Percentiles rank a stretch among this genome's conserved stretches.
Evolutionary conservation across 2,888 invertebrate species (phyloP).

Genomic region (Xestobium rufovillosum): DNA sequence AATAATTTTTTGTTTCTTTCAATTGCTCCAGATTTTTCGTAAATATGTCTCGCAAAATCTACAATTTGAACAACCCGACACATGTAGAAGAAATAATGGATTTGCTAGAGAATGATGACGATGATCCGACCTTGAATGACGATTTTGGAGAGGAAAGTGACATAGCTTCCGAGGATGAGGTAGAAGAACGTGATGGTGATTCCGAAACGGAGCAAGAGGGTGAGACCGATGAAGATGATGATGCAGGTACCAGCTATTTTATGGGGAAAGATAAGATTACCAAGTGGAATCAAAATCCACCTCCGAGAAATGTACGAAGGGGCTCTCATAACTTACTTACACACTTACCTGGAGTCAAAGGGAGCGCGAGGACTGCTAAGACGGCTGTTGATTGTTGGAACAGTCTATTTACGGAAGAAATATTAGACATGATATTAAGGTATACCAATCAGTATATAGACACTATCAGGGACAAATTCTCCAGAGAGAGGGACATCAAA

Average conservation of each 20-base stretch:
- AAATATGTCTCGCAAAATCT: constrained; percentile 2
- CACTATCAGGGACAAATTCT: too few relatives aligned
- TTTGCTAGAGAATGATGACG: constrained; percentile 1
- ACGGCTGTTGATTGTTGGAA: too few relatives aligned
- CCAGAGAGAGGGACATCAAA: too few relatives aligned
- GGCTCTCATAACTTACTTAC: constrained; percentile 15
- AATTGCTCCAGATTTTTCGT: constrained; percentile 3
- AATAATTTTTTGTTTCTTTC: constrained; percentile 2
- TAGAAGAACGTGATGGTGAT: constrained; percentile 15
- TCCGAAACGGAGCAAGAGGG: constrained; percentile 9
- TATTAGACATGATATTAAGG: too few relatives aligned
- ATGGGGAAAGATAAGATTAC: too few relatives aligned
- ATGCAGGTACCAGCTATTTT: too few relatives aligned
- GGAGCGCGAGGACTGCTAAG: constrained; percentile 14
- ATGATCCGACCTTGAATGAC: constrained; percentile 3
- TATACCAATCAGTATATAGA: too few relatives aligned
- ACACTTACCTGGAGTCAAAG: constrained; percentile 17
- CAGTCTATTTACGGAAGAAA: too few relatives aligned
- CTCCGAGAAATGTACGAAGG: constrained; percentile 10
- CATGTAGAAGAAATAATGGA: constrained; percentile 3
- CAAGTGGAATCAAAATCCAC: too few relatives aligned
- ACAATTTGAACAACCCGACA: constrained; percentile 3
- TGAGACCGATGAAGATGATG: constrained; percentile 15
- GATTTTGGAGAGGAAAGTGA: constrained; percentile 1
- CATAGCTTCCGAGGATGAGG: constrained; percentile 15